Percentiles rank a stretch among this genome's conserved stretches.
Conservation (phyloP, 1,140 invertebrate genomes). For the Hermetia illucens region DNA sequence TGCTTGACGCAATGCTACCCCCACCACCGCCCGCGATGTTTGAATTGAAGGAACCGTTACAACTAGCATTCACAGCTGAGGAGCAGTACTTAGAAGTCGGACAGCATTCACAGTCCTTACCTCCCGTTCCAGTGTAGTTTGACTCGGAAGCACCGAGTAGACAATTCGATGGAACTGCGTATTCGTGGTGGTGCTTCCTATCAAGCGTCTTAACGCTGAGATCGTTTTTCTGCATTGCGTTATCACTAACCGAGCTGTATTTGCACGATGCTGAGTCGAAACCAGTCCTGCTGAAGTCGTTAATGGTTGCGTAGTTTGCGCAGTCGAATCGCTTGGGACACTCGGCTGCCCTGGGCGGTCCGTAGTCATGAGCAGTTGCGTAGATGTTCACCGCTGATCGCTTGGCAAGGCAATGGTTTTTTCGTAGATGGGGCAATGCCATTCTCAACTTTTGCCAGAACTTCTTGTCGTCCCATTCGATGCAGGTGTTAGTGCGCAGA, state of each 20-base stretch:
- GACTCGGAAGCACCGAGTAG: not conserved
- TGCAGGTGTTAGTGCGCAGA: conserved; percentile 77
- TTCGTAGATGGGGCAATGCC: conserved; percentile 50
- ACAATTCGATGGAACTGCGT: conserved; percentile 24
- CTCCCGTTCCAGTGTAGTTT: not conserved
- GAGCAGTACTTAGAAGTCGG: not conserved
- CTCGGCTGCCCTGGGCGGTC: conserved; percentile 6
- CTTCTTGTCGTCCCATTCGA: conserved; percentile 82
- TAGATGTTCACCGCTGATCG: conserved; percentile 49
- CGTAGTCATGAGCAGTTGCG: conserved; percentile 32
- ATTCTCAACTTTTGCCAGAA: conserved; percentile 92
- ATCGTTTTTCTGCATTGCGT: conserved; percentile 6
- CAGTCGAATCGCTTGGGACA: conserved; percentile 18
- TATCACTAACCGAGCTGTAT: conserved; percentile 25
- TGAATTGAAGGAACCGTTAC: not conserved
- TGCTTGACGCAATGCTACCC: not conserved
- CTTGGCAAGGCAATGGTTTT: conserved; percentile 35
- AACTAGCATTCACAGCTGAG: not conserved
- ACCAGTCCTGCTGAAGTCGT: conserved; percentile 20
- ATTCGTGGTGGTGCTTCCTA: conserved; percentile 19
- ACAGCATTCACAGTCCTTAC: not conserved
- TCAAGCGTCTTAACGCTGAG: conserved; percentile 13
- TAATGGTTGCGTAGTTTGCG: conserved; percentile 28
- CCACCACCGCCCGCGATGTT: not conserved
- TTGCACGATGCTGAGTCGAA: conserved; percentile 18